A percentile compares a stretch with the other conserved stretches of the same genome.
Conservation (phyloP, 1,140 invertebrate genomes). For the Drosophila setifemur region DNA sequence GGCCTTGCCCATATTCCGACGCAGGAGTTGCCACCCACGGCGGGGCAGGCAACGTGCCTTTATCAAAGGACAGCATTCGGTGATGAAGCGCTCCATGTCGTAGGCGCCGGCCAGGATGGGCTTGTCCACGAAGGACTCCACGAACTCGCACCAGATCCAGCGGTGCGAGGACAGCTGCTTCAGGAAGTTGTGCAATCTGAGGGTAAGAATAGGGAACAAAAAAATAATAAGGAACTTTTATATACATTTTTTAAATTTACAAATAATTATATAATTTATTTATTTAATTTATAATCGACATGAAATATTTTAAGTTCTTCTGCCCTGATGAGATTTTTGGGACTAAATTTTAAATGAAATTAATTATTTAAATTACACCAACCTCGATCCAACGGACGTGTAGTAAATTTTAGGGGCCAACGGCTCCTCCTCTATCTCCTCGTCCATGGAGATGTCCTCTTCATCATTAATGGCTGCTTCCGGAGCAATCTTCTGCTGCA, state of each 20-base stretch:
- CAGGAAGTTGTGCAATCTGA: conserved; percentile 27
- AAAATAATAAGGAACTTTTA: too few species aligned
- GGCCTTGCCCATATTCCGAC: conserved; percentile 47
- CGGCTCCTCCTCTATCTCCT: not conserved
- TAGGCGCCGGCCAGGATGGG: conserved; percentile 24
- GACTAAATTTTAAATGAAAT: not conserved
- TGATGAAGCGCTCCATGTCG: conserved; percentile 19
- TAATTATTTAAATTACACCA: not conserved
- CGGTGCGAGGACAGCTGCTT: conserved; percentile 15
- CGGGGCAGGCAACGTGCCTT: conserved; percentile 21
- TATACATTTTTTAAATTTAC: too few species aligned
- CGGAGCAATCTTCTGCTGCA: too few species aligned
- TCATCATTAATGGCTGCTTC: too few species aligned
- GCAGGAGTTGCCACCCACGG: conserved; percentile 47
- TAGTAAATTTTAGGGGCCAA: not conserved
- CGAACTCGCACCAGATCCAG: conserved; percentile 63
- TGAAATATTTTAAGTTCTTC: too few species aligned
- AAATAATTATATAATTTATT: too few species aligned
- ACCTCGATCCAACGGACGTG: not conserved
- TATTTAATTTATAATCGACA: not conserved
- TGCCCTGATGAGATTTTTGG: too few species aligned
- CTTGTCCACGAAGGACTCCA: conserved; percentile 41
- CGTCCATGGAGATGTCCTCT: not conserved
- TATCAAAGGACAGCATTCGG: conserved; percentile 11
- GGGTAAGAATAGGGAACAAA: too few species aligned